Base-by-base conservation (phyloP, 1,140 invertebrate species). In the Laupala kohalensis region DNA sequence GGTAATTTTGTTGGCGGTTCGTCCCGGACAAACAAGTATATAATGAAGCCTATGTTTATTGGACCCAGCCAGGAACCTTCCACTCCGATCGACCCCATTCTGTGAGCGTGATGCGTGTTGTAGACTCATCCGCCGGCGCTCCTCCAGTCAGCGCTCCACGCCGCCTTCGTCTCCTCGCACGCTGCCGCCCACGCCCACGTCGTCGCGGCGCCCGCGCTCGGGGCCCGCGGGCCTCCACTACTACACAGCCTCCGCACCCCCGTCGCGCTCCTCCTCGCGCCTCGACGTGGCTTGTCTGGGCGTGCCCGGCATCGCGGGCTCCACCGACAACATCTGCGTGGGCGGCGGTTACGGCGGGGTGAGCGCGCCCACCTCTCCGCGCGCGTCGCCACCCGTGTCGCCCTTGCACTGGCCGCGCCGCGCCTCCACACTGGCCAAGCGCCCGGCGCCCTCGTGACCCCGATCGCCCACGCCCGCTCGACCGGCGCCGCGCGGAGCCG, bases 201-300 rank as follows among this genome's bases (percentile, higher is more conserved):
- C 75, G 0, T 75, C 76, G 25, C 81, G 83, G 83, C 84, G 62
- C 78, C 82, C 19, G 23, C 90, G 89, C 74, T 85, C 88, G 25
- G 89, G 88, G 64, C 89, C 90, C 0, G 88, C 89, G 13, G 89
- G 88, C 9, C 81, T 91, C 25, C 87, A 89, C 76, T 89, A 87
- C 75, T 91, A 90, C 76, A 90, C 89, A 80, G 83, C 82, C 71
- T 86, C 85, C 26, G 83, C 86, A 15, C 85, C 87, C 62, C 86
- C 87, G 30, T 85, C 86, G 64, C 86, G 88, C 69, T 86, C 87
- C 19, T 83, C 86, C 29, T 91, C 90, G 9, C 84, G 89, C 24
- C 82, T 89, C 15, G 88, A 90, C 79, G 75, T 90, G 74, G 84
- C 84, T 6, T 75, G 76, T 53, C 74, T 83, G 75, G 75, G 83